These are phyloP conservation scores for Halcyon leucocephala DNA, from an alignment of 2,797 vertebrate species.

Conservation along the genomic window DNA sequence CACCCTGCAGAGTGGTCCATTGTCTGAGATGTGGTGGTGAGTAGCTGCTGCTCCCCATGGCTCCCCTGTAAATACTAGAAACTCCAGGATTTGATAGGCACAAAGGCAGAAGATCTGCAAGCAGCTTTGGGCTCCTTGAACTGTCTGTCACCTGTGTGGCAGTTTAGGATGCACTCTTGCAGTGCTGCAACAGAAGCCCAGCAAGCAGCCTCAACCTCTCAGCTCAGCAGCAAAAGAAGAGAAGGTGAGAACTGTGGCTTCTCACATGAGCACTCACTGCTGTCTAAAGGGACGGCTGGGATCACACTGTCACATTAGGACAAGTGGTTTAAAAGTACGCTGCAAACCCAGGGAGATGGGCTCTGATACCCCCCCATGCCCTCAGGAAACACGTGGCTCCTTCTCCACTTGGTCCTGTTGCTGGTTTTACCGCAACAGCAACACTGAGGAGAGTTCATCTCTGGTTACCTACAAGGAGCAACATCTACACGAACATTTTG, in stretches of 20 bases:
- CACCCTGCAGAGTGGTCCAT: background rate
- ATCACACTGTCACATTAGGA: background rate
- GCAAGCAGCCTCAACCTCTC: background rate
- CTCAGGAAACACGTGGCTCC: background rate
- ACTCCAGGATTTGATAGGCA: background rate
- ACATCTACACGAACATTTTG: background rate
- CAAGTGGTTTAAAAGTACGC: background rate
- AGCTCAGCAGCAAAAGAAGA: background rate
- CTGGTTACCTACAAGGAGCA: background rate
- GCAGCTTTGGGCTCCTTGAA: background rate
- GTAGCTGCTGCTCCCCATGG: background rate
- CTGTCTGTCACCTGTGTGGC: background rate
- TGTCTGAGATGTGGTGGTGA: background rate
- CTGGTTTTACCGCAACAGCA: background rate
- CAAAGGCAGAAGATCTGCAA: background rate
- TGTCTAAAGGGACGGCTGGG: background rate
- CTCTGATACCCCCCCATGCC: background rate
- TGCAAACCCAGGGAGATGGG: background rate
- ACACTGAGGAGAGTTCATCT: background rate
- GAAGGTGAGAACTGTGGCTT: background rate
- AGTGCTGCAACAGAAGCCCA: background rate
- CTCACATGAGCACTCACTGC: background rate
- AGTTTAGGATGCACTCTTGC: background rate
- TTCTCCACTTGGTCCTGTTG: background rate
- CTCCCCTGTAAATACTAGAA: background rate